Evolutionary conservation across 2,113 vertebrate species (phyloP).

Genomic region (Myxocyprinus asiaticus): DNA sequence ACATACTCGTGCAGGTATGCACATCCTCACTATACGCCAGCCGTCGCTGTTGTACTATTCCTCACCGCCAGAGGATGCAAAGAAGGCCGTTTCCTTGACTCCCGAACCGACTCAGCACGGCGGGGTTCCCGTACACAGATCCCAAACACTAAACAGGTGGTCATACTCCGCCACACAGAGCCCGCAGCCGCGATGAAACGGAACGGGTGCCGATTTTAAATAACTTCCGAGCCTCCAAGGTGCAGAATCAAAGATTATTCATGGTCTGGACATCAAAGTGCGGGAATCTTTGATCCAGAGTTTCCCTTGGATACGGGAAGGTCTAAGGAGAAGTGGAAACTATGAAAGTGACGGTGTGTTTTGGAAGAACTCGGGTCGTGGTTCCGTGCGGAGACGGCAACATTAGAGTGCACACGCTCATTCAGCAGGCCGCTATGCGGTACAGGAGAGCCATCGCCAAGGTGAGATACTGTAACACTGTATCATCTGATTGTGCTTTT

Average conservation of each 20-base stretch:
- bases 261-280: slow-evolving; percentile 30
- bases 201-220: background rate
- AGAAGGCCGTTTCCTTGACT: background rate
- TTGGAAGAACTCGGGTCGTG: slow-evolving; percentile 82
- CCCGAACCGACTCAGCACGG: background rate
- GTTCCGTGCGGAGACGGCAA: slow-evolving; percentile 83
- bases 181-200: slow-evolving; percentile 40
- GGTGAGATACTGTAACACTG: slow-evolving; percentile 65
- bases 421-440: slow-evolving; percentile 82
- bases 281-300: slow-evolving; percentile 53
- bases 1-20: no score
- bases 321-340: slow-evolving; percentile 29
- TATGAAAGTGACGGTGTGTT: slow-evolving; percentile 79
- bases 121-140: slow-evolving; percentile 4
- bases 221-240: background rate
- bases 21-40: background rate
- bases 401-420: slow-evolving; percentile 79
- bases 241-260: slow-evolving; percentile 31
- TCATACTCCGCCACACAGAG: slow-evolving; percentile 33
- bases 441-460: slow-evolving; percentile 84
- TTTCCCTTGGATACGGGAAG: slow-evolving; percentile 55
- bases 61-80: slow-evolving; percentile 16
- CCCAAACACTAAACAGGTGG: slow-evolving; percentile 61
- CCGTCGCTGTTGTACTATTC: background rate
- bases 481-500: slow-evolving; percentile 37